These are phyloP conservation scores for Hartigia nigra DNA, from an alignment of 2,888 invertebrate species.

Conservation along the genomic window DNA sequence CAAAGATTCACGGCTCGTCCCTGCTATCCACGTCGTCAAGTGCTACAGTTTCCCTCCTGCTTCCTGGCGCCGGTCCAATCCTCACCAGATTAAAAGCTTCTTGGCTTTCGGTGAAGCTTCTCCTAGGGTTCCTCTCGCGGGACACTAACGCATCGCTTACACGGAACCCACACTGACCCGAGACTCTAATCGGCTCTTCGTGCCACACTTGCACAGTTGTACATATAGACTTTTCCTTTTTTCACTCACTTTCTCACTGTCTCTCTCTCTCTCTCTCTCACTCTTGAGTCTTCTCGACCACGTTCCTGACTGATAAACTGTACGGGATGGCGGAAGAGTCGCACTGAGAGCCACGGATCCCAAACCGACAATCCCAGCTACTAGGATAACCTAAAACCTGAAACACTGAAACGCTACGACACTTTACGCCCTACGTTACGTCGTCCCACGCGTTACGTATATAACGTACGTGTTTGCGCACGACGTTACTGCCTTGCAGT, in stretches of 20 bases:
- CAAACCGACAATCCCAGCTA: neutral
- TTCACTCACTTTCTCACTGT: constrained; percentile 3
- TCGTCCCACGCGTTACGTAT: neutral
- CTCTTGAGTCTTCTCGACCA: neutral
- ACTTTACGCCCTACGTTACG: constrained; percentile 36
- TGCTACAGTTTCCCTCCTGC: neutral
- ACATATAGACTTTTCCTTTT: neutral
- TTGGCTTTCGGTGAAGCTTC: constrained; percentile 37
- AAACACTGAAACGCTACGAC: constrained; percentile 46
- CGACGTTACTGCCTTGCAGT: neutral
- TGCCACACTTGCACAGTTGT: neutral
- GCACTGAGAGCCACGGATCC: constrained; percentile 3
- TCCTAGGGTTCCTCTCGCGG: constrained; percentile 17
- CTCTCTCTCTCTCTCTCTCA: neutral
- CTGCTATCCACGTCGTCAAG: neutral
- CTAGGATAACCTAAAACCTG: constrained; percentile 39
- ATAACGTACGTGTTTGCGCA: neutral
- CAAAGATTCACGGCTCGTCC: constrained; percentile 29
- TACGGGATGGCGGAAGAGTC: neutral
- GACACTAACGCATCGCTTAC: constrained; percentile 9
- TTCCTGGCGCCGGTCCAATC: constrained; percentile 58
- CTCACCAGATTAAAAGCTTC: constrained; percentile 60
- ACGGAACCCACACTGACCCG: neutral
- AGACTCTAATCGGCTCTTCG: neutral
- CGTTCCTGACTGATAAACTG: neutral